phyloP scores from a whole-genome alignment of 2,797 vertebrate genomes.

The Spheniscus humboldti region DNA sequence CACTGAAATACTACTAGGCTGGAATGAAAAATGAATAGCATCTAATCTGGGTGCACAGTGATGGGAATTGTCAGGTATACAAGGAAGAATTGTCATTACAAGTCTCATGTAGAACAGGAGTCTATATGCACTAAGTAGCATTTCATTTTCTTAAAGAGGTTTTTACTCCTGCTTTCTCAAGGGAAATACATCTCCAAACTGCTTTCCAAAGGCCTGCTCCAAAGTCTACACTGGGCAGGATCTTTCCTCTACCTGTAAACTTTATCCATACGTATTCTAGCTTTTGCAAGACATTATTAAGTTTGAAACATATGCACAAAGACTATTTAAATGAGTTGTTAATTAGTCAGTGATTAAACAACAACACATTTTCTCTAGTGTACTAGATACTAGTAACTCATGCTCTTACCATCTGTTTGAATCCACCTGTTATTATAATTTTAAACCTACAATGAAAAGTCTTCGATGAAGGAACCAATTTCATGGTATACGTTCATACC shows the following conservation, averaged over 20 bases:
- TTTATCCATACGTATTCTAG: not conserved
- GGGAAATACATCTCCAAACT: not conserved
- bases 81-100: not conserved
- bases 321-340: conserved; percentile 41
- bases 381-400: conserved; percentile 2
- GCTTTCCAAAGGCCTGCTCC: not conserved
- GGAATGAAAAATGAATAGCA: not conserved
- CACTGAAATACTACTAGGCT: not conserved
- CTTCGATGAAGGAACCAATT: not conserved
- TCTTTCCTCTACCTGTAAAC: not conserved
- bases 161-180: not conserved
- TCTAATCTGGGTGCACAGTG: not conserved
- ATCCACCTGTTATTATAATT: conserved; percentile 30
- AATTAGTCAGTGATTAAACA: conserved; percentile 45
- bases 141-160: not conserved
- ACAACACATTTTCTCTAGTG: conserved; percentile 28
- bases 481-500: not conserved
- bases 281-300: not conserved
- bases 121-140: not conserved
- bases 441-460: not conserved
- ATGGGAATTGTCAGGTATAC: not conserved
- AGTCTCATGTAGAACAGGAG: not conserved
- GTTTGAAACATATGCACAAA: conserved; percentile 12
- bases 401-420: conserved; percentile 40
- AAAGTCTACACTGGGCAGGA: not conserved